phyloP scores from a whole-genome alignment of 1,140 invertebrate species.

The Orchestia grillus region DNA sequence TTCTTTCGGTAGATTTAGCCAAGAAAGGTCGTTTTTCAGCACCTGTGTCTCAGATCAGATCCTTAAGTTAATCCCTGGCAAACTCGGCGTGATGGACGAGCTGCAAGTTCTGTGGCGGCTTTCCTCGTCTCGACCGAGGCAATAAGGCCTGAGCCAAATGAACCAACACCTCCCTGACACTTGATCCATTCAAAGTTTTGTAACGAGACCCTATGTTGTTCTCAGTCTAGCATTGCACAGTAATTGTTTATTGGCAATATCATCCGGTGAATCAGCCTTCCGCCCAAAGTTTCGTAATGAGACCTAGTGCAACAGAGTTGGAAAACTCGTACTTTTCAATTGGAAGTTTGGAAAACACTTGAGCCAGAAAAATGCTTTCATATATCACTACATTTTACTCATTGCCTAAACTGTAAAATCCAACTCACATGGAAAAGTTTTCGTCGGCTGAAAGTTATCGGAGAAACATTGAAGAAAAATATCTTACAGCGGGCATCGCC shows the following conservation, averaged over 20 bases:
- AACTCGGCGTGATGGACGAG: conserved; percentile 28
- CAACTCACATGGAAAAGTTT: neutral
- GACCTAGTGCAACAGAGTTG: neutral
- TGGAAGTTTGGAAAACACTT: neutral
- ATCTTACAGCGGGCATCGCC: no score
- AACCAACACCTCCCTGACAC: neutral
- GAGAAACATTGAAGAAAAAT: neutral
- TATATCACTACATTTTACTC: neutral
- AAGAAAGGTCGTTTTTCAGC: conserved; percentile 47
- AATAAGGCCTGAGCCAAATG: neutral
- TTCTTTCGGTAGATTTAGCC: neutral
- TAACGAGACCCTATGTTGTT: neutral
- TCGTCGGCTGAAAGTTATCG: neutral
- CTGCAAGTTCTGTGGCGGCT: neutral
- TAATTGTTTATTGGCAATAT: neutral
- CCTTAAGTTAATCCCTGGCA: conserved; percentile 27
- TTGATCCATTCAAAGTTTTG: neutral
- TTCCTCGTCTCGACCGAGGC: neutral
- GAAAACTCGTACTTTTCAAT: neutral
- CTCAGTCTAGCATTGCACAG: neutral
- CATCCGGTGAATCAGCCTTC: neutral
- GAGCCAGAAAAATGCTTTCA: neutral
- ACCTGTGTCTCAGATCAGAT: conserved; percentile 26
- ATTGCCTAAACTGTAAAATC: neutral
- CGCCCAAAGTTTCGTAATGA: neutral